phyloP scores from a whole-genome alignment of 2,113 vertebrate species.

The Cynoglossus semilaevis region DNA sequence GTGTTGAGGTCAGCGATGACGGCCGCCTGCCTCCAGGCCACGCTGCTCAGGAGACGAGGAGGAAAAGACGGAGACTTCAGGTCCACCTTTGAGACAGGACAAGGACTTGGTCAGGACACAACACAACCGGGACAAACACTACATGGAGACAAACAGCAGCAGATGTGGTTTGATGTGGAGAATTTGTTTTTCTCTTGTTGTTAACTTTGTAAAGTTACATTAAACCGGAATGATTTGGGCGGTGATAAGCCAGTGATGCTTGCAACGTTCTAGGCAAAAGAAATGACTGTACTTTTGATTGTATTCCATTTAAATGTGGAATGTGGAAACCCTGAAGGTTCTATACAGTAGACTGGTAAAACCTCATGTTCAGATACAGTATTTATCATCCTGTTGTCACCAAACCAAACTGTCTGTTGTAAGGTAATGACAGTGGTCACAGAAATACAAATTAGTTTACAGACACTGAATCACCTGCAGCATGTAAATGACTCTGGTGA shows the following conservation, averaged over 20 bases:
- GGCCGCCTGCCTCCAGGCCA: slow-evolving; percentile 82
- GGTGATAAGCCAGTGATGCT: no score
- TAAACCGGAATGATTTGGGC: no score
- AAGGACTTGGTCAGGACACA: background rate
- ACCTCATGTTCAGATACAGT: no score
- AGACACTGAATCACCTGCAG: slow-evolving; percentile 81
- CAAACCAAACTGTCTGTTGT: background rate
- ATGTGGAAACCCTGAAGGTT: no score
- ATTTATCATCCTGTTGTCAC: background rate
- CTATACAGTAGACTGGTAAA: no score
- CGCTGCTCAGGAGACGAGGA: slow-evolving; percentile 72
- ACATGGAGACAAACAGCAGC: background rate
- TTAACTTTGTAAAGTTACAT: no score
- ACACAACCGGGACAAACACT: background rate
- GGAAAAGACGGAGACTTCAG: slow-evolving; percentile 86
- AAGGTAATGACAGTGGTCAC: no score
- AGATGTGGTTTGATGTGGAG: background rate
- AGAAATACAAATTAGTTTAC: background rate
- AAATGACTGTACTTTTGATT: no score
- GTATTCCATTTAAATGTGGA: no score
- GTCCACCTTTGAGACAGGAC: slow-evolving; percentile 80
- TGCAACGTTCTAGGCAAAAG: no score
- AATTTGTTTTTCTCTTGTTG: no score
- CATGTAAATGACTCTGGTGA: slow-evolving; percentile 86
- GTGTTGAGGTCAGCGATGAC: slow-evolving; percentile 84